Evolutionary conservation across 2,797 vertebrate species (phyloP).

Genomic region (Pempheris klunzingeri): DNA sequence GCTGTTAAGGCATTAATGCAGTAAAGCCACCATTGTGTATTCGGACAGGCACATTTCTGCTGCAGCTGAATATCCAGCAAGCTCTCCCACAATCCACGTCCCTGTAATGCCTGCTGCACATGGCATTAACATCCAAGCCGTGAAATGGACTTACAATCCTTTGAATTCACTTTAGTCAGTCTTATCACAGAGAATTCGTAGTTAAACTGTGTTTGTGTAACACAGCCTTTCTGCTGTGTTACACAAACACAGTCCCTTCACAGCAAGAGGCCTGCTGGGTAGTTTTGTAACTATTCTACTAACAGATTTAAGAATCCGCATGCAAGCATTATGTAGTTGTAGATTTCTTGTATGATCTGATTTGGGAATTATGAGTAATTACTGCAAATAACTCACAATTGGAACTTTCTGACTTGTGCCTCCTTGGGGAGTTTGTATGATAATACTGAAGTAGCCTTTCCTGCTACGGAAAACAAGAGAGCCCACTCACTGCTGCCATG

Average conservation of each 20-base stretch:
- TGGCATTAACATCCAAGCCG: slow-evolving; percentile 7
- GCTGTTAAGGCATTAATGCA: background rate
- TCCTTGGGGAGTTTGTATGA: background rate
- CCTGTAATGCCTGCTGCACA: slow-evolving; percentile 13
- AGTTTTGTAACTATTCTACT: slow-evolving; percentile 8
- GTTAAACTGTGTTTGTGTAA: slow-evolving; percentile 33
- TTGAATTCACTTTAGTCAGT: slow-evolving; percentile 42
- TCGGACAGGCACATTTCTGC: background rate
- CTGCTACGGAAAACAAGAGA: slow-evolving; percentile 28
- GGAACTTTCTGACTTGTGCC: background rate
- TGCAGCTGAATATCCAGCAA: slow-evolving; percentile 19
- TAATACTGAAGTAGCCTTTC: background rate
- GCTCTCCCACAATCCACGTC: background rate
- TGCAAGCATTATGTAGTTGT: slow-evolving; percentile 20
- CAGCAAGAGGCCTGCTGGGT: slow-evolving; percentile 1
- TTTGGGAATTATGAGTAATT: slow-evolving; percentile 15
- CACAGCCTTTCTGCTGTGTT: background rate
- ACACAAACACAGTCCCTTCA: slow-evolving; percentile 10
- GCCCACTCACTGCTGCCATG: slow-evolving; percentile 20
- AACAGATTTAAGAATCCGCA: slow-evolving; percentile 1
- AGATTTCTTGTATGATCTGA: background rate
- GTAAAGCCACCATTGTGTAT: background rate
- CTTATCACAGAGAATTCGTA: slow-evolving; percentile 17
- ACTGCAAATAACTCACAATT: background rate
- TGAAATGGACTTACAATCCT: slow-evolving; percentile 42